Conservation (phyloP, 2,113 vertebrate genomes). For the Chionodraco myersi region DNA sequence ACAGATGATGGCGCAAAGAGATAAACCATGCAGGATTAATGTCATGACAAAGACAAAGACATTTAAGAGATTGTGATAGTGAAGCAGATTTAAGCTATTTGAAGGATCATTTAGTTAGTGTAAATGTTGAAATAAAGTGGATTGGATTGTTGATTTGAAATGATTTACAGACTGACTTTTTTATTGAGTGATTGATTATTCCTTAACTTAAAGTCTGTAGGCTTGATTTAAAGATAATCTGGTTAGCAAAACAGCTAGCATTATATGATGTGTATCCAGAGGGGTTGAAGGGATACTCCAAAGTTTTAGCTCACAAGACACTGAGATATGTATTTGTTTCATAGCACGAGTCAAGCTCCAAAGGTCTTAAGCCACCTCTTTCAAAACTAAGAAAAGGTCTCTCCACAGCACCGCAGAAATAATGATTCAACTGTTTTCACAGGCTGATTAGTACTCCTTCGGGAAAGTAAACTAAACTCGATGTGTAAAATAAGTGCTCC, state of each 20-base stretch:
- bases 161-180: not conserved
- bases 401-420: not conserved
- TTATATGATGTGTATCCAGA: not conserved
- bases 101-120: conserved; percentile 20
- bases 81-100: conserved; percentile 6
- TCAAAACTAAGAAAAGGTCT: no score
- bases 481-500: not conserved
- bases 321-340: not conserved
- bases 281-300: not conserved
- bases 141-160: not conserved
- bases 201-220: not conserved
- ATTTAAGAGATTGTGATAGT: conserved; percentile 9
- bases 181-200: not conserved
- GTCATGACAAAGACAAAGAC: conserved; percentile 36
- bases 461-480: not conserved
- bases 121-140: not conserved
- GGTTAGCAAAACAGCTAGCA: not conserved
- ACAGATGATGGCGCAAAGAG: conserved; percentile 22
- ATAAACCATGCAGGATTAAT: conserved; percentile 45
- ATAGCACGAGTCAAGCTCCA: not conserved
- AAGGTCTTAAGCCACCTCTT: no score
- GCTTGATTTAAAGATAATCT: not conserved
- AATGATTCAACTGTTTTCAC: not conserved
- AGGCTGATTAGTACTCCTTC: not conserved
- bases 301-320: not conserved